These are phyloP conservation scores for Scortum barcoo DNA, from an alignment of 2,113 vertebrate genomes.

Conservation along the genomic window DNA sequence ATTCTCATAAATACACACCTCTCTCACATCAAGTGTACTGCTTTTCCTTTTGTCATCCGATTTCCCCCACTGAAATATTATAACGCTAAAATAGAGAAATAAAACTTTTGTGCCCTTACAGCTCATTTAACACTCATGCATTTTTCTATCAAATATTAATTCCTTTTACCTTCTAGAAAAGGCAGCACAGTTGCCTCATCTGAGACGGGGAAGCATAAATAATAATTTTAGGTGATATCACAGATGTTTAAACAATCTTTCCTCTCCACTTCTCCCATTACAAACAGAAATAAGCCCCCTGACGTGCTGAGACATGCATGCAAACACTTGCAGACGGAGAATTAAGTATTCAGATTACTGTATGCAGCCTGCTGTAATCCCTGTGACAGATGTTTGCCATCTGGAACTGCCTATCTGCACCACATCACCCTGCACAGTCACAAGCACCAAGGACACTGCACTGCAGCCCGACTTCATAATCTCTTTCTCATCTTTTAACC, in stretches of 20 bases:
- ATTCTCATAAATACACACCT: conserved; percentile 46
- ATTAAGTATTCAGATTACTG: conserved; percentile 31
- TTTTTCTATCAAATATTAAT: conserved; percentile 1
- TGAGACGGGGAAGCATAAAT: neutral
- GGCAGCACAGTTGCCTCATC: neutral
- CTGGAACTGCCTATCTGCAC: conserved; percentile 43
- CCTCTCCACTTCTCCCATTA: neutral
- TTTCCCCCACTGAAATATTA: neutral
- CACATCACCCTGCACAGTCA: conserved; percentile 16
- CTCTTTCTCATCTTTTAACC: conserved; percentile 42
- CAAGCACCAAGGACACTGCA: conserved; percentile 22
- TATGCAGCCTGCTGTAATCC: conserved; percentile 26
- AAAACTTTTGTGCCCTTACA: neutral
- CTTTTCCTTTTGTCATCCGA: neutral
- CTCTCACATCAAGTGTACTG: neutral
- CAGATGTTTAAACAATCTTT: conserved; percentile 14
- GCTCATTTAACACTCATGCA: neutral
- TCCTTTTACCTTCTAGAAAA: conserved; percentile 16
- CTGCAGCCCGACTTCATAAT: conserved; percentile 37
- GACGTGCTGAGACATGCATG: conserved; percentile 1
- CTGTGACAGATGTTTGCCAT: conserved; percentile 66
- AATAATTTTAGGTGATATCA: neutral
- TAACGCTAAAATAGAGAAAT: neutral
- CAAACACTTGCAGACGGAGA: conserved; percentile 30
- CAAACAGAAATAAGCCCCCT: neutral